Base-by-base conservation (phyloP, 2,888 invertebrate genomes). In the Crioceris asparagi region DNA sequence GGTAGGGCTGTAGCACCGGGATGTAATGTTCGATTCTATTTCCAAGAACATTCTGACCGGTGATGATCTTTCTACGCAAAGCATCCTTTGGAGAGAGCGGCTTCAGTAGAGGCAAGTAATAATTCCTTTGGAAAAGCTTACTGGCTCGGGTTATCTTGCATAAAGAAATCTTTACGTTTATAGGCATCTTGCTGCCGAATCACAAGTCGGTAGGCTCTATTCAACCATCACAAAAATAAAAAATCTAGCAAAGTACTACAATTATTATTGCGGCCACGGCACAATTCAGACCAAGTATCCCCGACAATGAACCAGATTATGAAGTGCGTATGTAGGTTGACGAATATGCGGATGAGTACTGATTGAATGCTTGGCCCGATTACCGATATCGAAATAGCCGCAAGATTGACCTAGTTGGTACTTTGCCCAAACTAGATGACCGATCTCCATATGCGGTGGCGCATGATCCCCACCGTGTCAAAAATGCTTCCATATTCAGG, bases 1-100 rank as follows among this genome's bases (percentile, higher is more conserved):
- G 57, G 29, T 58, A 57, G 2, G 53, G 70, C 43, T 80, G 70
- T 44, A 80, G 64, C 41, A 82, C 81, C 55, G 82, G 83, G 66
- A 82, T 82, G 71, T 81, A 83, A 65, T 83, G 82, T 62, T 83
- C 83, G 32, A 57, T 54, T 29, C 61, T 45, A 25, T 44, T 44
- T 18, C 61, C 61, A 26, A 79, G 71, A 29, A 83, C 79, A 46
- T 82, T 67, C 33, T 82, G 82, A 46, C 81, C 81, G 3, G 83
- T 79, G 56, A 83, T 83, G 43, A 80, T 75, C 65, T 84, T 84
- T 61, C 81, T 77, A 47, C 83, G 71, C 55, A 80, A 77, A 1
- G 84, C 85, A 56, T 84, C 84, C 10, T 82, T 82, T 15, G 84
- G 83, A 38, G 83, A 83, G 41, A 84, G 79, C 2, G 84, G 83